A percentile compares a stretch with the other conserved stretches of the same genome.
These are phyloP conservation scores for Phylloscopus collybita DNA, from an alignment of 2,797 vertebrate species.

Conservation along the genomic window DNA sequence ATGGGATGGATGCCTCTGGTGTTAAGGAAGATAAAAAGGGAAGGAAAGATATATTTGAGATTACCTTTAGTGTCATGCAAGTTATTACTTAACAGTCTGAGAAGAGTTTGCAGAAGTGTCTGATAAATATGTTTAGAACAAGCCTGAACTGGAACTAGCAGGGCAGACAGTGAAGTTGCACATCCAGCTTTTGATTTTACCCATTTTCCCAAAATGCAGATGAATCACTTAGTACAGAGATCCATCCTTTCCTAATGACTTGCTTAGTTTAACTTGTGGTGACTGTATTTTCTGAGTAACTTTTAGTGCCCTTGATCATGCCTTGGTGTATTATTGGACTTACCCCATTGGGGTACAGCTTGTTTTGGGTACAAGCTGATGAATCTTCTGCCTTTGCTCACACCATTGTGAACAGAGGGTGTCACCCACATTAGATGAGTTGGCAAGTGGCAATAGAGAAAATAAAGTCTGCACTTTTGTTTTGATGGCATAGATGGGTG, in stretches of 20 bases:
- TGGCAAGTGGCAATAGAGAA: not conserved
- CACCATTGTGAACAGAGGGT: not conserved
- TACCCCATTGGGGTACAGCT: too few relatives aligned
- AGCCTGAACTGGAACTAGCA: constrained; percentile 60
- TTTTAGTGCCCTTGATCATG: not conserved
- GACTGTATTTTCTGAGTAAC: not conserved
- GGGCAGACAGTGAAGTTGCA: not conserved
- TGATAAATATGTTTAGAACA: constrained; percentile 68
- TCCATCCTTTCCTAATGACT: not conserved
- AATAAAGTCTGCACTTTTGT: not conserved
- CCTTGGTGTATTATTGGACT: not conserved
- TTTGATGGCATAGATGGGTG: accelerated
- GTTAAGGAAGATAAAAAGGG: constrained; percentile 47
- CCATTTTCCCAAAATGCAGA: constrained; percentile 10
- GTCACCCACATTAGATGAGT: not conserved
- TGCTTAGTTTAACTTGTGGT: not conserved
- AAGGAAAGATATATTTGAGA: constrained; percentile 60
- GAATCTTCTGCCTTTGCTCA: not conserved
- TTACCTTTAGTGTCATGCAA: constrained; percentile 62
- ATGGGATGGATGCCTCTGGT: constrained; percentile 28
- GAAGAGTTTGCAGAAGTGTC: constrained; percentile 54
- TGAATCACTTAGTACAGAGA: not conserved
- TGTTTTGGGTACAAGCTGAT: not conserved
- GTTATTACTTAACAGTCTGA: constrained; percentile 61
- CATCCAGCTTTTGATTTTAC: not conserved